These are phyloP conservation scores for Helicolenus hilgendorfi DNA, from an alignment of 2,797 vertebrate species.

Conservation along the genomic window DNA sequence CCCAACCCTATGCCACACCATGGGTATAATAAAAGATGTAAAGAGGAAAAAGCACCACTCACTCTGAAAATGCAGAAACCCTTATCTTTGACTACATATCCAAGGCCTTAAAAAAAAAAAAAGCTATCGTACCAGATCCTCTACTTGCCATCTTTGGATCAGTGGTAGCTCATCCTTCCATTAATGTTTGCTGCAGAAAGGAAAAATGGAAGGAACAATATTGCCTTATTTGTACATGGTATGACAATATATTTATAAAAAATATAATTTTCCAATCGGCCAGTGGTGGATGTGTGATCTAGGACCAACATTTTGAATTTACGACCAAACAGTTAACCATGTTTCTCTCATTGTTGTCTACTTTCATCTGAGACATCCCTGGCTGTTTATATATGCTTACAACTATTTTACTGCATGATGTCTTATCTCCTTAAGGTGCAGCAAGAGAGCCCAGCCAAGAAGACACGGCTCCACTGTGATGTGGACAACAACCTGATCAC, in stretches of 20 bases:
- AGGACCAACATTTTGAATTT: background rate
- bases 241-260: too few relatives aligned
- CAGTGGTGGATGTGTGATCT: background rate
- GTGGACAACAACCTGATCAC: constrained; percentile 96
- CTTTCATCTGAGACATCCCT: background rate
- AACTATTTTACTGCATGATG: background rate
- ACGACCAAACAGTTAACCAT: background rate
- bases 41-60: background rate
- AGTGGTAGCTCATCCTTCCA: too few relatives aligned
- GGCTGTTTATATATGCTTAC: background rate
- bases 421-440: constrained; percentile 90
- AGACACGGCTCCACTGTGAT: constrained; percentile 94
- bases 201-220: too few relatives aligned
- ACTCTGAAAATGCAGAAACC: background rate
- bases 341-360: background rate
- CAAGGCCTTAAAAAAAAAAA: too few relatives aligned
- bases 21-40: background rate
- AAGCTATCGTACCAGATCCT: too few relatives aligned
- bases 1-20: background rate
- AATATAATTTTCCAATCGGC: background rate
- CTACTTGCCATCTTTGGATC: too few relatives aligned
- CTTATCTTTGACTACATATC: too few relatives aligned
- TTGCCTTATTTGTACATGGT: too few relatives aligned
- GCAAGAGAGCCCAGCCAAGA: constrained; percentile 95
- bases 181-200: too few relatives aligned